phyloP scores from a whole-genome alignment of 2,888 invertebrate genomes.

The Pasiphila rectangulata region DNA sequence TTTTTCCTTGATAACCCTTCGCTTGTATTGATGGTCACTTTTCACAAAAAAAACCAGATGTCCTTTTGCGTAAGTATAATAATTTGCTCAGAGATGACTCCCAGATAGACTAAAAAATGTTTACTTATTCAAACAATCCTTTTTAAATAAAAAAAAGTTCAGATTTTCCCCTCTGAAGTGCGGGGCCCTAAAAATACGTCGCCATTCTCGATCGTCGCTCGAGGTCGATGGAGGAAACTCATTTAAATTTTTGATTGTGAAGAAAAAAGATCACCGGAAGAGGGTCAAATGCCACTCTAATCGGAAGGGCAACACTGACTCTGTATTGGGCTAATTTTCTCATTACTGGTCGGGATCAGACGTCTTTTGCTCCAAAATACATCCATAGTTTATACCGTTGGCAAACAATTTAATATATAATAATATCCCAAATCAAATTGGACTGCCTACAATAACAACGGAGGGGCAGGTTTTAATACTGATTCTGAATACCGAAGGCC shows the following conservation, averaged over 20 bases:
- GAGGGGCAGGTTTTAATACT: constrained; percentile 3
- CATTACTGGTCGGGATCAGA: constrained; percentile 1
- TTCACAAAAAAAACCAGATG: too few relatives aligned
- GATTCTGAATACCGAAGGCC: constrained; percentile 2
- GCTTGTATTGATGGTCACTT: too few relatives aligned
- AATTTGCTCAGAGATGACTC: too few relatives aligned
- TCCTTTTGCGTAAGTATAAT: too few relatives aligned
- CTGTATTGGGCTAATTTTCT: constrained; percentile 45
- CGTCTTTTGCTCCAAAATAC: neutral
- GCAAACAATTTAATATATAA: neutral
- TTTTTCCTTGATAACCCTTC: too few relatives aligned
- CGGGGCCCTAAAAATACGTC: constrained; percentile 47
- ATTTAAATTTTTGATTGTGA: constrained; percentile 77
- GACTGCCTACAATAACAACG: neutral
- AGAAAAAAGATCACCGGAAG: constrained; percentile 50
- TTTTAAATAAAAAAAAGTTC: neutral
- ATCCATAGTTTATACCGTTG: neutral
- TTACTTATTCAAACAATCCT: too few relatives aligned
- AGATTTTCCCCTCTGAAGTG: neutral
- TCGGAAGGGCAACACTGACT: constrained; percentile 54
- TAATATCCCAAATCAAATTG: neutral
- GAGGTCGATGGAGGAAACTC: constrained; percentile 66
- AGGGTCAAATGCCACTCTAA: constrained; percentile 53
- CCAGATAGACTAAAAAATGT: too few relatives aligned
- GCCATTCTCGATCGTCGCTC: constrained; percentile 52